Percentiles rank a stretch among this genome's conserved stretches.
phyloP scores from a whole-genome alignment of 2,113 vertebrate genomes.

The Cephalopholis sonnerati region DNA sequence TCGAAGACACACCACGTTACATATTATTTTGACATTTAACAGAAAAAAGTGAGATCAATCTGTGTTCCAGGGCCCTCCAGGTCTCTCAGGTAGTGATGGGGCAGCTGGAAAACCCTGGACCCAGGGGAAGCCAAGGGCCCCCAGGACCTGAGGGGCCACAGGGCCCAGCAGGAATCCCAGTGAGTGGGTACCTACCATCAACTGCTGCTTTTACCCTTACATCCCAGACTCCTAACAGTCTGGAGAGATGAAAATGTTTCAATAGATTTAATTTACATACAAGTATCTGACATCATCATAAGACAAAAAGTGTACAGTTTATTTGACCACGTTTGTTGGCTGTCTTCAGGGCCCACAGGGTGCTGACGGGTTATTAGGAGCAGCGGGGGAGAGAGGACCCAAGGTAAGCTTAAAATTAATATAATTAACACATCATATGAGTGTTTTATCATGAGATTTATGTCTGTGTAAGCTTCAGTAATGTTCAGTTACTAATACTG shows the following conservation, averaged over 20 bases:
- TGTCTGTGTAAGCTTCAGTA: neutral
- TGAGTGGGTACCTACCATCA: slow-evolving; percentile 82
- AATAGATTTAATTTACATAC: neutral
- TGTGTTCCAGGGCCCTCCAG: slow-evolving; percentile 84
- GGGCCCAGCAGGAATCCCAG: slow-evolving; percentile 85
- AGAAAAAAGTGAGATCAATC: neutral
- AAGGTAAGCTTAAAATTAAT: slow-evolving; percentile 79
- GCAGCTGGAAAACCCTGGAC: slow-evolving; percentile 84
- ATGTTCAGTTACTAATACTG: neutral
- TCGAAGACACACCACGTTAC: neutral
- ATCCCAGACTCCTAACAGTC: neutral
- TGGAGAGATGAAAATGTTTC: neutral
- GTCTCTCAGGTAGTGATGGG: slow-evolving; percentile 81
- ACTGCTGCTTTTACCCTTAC: slow-evolving; percentile 15
- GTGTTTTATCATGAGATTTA: neutral
- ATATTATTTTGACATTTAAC: neutral
- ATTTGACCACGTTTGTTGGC: neutral
- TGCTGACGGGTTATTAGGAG: slow-evolving; percentile 78
- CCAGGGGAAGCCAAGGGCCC: slow-evolving; percentile 80
- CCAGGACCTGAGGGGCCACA: slow-evolving; percentile 79
- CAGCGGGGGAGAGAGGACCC: slow-evolving; percentile 84
- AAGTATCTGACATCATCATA: neutral
- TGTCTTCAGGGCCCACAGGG: slow-evolving; percentile 84
- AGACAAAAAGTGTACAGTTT: neutral
- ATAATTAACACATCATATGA: neutral